phyloP scores from a whole-genome alignment of 2,113 vertebrate species.

The Azemiops feae region DNA sequence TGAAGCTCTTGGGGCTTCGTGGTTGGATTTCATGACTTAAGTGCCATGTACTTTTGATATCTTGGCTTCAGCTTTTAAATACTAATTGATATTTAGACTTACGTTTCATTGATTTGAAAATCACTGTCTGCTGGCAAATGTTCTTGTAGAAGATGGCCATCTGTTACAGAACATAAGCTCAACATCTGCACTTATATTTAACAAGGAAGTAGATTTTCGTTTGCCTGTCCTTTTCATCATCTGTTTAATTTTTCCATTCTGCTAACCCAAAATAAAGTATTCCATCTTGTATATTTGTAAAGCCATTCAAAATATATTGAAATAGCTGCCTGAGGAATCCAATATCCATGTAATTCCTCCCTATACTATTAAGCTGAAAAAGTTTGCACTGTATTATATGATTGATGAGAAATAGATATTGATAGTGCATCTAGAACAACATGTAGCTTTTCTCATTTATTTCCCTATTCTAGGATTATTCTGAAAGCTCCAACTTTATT shows the following conservation, averaged over 20 bases:
- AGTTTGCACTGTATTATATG: neutral
- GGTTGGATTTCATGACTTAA: conserved; percentile 26
- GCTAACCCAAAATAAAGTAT: conserved; percentile 13
- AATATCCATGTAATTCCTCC: conserved; percentile 34
- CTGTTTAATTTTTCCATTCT: conserved; percentile 31
- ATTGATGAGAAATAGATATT: conserved; percentile 17
- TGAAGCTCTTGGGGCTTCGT: neutral
- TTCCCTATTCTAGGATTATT: neutral
- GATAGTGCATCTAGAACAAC: neutral
- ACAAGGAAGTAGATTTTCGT: conserved; percentile 27
- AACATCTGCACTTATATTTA: conserved; percentile 57
- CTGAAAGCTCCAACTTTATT: neutral
- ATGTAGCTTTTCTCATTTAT: neutral
- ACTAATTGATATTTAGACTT: conserved; percentile 63
- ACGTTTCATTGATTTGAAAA: conserved; percentile 52
- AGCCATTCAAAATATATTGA: neutral
- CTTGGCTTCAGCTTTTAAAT: conserved; percentile 45
- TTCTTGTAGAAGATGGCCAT: conserved; percentile 52
- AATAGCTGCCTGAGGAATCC: conserved; percentile 12
- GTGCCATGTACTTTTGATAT: conserved; percentile 29
- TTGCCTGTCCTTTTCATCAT: conserved; percentile 30
- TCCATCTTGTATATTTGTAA: conserved; percentile 1
- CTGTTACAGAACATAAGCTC: conserved; percentile 43
- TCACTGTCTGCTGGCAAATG: conserved; percentile 47
- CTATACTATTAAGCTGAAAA: conserved; percentile 16